phyloP scores from a whole-genome alignment of 1,140 invertebrate genomes.

The Elymnias hypermnestra region DNA sequence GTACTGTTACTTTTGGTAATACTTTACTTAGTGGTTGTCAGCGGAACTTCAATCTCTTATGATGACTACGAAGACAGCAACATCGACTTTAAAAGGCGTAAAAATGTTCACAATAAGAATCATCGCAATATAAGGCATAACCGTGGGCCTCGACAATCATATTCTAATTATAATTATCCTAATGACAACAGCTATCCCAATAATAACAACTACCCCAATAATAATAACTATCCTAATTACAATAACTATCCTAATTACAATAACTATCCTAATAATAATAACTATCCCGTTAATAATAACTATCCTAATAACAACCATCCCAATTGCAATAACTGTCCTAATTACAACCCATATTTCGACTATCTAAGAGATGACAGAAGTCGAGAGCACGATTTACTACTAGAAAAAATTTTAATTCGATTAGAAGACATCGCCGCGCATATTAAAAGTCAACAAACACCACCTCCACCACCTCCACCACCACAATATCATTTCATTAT shows the following conservation, averaged over 20 bases:
- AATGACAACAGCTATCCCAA: no score
- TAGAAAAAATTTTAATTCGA: conserved; percentile 33
- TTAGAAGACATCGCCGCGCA: conserved; percentile 42
- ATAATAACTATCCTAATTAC: no score
- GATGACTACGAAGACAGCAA: conserved; percentile 8
- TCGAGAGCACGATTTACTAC: conserved; percentile 33
- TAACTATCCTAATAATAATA: conserved; percentile 20
- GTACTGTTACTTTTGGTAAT: conserved; percentile 15
- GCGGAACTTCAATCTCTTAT: conserved; percentile 8
- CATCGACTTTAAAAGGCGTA: conserved; percentile 3
- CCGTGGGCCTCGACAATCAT: conserved; percentile 34
- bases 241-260: no score
- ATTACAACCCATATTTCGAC: no score
- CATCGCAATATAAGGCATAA: conserved; percentile 31
- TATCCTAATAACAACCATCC: no score
- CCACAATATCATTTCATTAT: conserved; percentile 51
- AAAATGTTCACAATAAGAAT: conserved; percentile 1
- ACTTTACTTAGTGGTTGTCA: conserved; percentile 9
- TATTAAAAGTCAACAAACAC: conserved; percentile 16
- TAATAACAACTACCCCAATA: no score
- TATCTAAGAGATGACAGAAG: conserved; percentile 15
- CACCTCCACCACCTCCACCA: conserved; percentile 34
- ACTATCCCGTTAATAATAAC: no score
- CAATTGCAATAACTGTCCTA: no score
- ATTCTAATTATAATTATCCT: conserved; percentile 41